Percentiles rank a stretch among this genome's conserved stretches.
phyloP scores from a whole-genome alignment of 1,140 invertebrate genomes.

The Phenacoccus solenopsis region DNA sequence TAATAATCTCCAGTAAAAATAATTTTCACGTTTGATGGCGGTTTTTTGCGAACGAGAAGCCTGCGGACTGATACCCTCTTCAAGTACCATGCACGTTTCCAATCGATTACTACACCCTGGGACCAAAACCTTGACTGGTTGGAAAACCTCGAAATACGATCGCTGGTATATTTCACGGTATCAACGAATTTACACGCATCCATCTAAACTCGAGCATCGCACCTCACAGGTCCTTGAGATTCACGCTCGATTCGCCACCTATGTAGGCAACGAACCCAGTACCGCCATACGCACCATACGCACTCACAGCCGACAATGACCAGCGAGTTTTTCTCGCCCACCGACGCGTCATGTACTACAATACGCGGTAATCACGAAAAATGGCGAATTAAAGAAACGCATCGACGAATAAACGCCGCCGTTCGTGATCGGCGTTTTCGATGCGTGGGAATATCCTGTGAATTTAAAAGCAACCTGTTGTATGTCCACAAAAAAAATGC shows the following conservation, averaged over 20 bases:
- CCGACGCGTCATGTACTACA: neutral
- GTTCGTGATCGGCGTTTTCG: neutral
- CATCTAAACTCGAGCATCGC: neutral
- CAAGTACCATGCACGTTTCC: too few relatives aligned
- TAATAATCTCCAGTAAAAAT: too few relatives aligned
- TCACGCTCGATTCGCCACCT: neutral
- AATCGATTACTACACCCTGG: too few relatives aligned
- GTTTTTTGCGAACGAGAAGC: too few relatives aligned
- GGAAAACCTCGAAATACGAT: too few relatives aligned
- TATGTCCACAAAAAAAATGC: neutral
- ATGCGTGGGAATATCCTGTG: slow-evolving; percentile 1
- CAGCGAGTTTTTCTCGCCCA: neutral
- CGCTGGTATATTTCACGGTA: neutral
- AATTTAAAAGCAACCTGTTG: neutral
- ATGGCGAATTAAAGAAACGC: neutral
- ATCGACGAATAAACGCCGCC: neutral
- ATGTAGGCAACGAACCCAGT: neutral
- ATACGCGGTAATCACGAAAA: neutral
- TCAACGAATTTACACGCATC: neutral
- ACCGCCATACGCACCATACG: neutral
- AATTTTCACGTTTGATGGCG: too few relatives aligned
- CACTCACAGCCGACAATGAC: neutral
- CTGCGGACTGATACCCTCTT: too few relatives aligned
- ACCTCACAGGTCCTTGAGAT: neutral
- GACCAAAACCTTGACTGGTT: too few relatives aligned